Evolutionary conservation across 2,797 vertebrate genomes (phyloP).

Genomic region (Malacoraja senta): DNA sequence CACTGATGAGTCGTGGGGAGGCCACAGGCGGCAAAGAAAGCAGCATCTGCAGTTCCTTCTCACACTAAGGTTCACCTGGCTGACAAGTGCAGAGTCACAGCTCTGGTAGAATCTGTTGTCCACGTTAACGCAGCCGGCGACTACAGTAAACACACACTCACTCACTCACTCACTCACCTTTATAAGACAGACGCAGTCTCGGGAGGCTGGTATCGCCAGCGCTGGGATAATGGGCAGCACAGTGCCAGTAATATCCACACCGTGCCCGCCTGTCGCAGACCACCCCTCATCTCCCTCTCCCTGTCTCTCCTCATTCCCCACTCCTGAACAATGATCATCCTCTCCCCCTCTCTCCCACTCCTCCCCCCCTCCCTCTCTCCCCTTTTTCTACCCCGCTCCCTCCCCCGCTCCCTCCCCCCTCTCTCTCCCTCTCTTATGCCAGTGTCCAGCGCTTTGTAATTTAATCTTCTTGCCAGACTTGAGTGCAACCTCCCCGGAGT

Average conservation of each 20-base stretch:
- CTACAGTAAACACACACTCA: conserved; percentile 34
- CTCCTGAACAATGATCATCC: neutral
- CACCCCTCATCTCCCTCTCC: conserved; percentile 38
- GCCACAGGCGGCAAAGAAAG: no score
- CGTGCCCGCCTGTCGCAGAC: conserved; percentile 51
- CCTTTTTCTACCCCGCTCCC: neutral
- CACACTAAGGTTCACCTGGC: neutral
- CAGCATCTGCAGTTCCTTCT: neutral
- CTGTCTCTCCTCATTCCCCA: neutral
- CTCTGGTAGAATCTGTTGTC: neutral
- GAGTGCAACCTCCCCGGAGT: no score
- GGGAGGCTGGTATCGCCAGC: conserved; percentile 61
- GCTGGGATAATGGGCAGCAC: conserved; percentile 47
- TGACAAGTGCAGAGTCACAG: neutral
- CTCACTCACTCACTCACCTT: conserved; percentile 61
- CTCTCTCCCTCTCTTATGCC: neutral
- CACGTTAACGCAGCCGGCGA: neutral
- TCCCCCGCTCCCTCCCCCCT: neutral
- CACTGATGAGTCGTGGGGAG: no score
- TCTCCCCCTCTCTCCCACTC: conserved; percentile 35
- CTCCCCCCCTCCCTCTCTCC: neutral
- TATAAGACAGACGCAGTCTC: conserved; percentile 72
- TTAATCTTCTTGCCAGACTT: no score
- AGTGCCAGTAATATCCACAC: conserved; percentile 44
- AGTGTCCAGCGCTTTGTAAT: no score